Conservation (phyloP, 1,140 invertebrate genomes). For the Danaus plexippus region DNA sequence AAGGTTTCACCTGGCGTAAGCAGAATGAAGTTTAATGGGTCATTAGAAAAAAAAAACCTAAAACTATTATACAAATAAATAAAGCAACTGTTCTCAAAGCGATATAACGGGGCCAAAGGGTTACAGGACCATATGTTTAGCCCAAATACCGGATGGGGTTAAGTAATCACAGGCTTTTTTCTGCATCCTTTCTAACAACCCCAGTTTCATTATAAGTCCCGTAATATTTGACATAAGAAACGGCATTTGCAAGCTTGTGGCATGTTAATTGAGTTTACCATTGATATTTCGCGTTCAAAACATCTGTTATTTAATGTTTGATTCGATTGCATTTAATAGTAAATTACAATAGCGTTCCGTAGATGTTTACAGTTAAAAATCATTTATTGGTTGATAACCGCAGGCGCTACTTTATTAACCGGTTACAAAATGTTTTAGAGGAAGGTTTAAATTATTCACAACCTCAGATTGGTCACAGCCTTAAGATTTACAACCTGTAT, state of each 20-base stretch:
- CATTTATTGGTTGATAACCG: conserved; percentile 24
- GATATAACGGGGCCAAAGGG: conserved; percentile 68
- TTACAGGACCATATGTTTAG: conserved; percentile 60
- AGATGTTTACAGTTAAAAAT: conserved; percentile 2
- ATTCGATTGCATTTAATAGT: no score
- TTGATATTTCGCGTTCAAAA: no score
- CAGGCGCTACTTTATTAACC: conserved; percentile 32
- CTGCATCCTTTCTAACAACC: conserved; percentile 52
- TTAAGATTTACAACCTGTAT: conserved; percentile 42
- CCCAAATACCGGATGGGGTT: conserved; percentile 64
- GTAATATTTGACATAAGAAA: conserved; percentile 46
- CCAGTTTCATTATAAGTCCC: conserved; percentile 47
- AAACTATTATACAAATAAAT: conserved; percentile 41
- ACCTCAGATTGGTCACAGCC: conserved; percentile 51
- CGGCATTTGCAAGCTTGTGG: conserved; percentile 52
- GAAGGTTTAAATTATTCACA: conserved; percentile 25
- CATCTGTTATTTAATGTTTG: no score
- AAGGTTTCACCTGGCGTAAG: conserved; percentile 32
- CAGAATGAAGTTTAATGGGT: conserved; percentile 21
- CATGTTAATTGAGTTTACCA: conserved; percentile 47
- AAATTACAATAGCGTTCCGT: no score
- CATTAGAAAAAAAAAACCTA: conserved; percentile 34
- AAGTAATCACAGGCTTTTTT: conserved; percentile 65
- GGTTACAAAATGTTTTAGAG: conserved; percentile 22
- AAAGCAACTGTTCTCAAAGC: conserved; percentile 54